Evolutionary conservation across 2,797 vertebrate genomes (phyloP).

Genomic region (Coluber constrictor): DNA sequence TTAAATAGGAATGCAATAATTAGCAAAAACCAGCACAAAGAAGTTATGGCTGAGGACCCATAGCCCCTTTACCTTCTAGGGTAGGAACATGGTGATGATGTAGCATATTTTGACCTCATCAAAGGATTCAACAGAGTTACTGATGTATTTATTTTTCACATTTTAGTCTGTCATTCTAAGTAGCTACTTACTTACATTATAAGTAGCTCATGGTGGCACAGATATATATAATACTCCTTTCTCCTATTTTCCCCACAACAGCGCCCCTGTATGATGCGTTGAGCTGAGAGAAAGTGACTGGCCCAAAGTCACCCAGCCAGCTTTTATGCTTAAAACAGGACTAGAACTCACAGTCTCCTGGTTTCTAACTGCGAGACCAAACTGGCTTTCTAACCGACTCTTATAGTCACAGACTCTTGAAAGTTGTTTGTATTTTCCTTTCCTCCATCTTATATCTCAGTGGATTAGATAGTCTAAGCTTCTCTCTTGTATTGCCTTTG

Average conservation of each 20-base stretch:
- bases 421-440: not conserved
- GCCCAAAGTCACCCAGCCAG: not conserved
- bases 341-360: not conserved
- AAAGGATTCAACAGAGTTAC: not conserved
- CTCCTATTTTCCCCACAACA: not conserved
- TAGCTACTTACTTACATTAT: not conserved
- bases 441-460: not conserved
- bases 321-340: no score
- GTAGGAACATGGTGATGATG: not conserved
- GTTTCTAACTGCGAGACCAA: not conserved
- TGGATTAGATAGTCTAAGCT: not conserved
- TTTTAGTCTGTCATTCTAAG: no score
- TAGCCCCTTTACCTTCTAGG: not conserved
- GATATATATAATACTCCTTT: not conserved
- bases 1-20: not conserved
- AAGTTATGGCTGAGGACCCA: not conserved
- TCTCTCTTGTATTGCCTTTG: not conserved
- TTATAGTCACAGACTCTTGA: not conserved
- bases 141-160: no score
- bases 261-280: rapidly evolving
- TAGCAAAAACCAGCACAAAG: not conserved
- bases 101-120: not conserved
- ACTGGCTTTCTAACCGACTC: not conserved
- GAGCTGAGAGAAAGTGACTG: not conserved
- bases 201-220: not conserved